phyloP scores from a whole-genome alignment of 2,888 invertebrate genomes.

The Agriopis leucophaearia region DNA sequence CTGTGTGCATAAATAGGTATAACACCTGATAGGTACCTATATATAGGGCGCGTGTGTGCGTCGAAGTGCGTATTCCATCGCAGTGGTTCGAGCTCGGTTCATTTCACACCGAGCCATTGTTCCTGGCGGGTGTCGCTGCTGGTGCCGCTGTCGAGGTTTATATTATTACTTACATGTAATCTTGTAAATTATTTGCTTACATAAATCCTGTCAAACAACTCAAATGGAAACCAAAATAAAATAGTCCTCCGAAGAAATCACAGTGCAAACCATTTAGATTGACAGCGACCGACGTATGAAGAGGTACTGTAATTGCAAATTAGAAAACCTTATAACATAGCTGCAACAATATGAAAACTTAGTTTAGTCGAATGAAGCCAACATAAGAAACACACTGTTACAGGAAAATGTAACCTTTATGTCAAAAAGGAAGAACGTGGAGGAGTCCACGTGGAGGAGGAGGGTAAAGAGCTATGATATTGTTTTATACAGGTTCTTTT shows the following conservation, averaged over 20 bases:
- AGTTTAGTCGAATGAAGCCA: no score
- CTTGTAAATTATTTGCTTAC: not conserved
- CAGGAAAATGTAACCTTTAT: not conserved
- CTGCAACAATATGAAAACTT: no score
- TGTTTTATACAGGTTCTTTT: not conserved
- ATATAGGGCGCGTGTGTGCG: conserved; percentile 25
- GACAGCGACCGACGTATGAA: no score
- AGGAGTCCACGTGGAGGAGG: no score
- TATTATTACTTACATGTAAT: not conserved
- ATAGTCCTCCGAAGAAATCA: no score
- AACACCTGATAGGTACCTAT: not conserved
- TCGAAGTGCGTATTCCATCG: conserved; percentile 28
- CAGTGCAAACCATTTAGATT: no score
- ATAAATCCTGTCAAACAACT: no score
- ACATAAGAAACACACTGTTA: not conserved
- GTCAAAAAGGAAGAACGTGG: not conserved
- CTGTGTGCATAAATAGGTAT: not conserved
- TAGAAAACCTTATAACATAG: no score
- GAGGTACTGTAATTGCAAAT: no score
- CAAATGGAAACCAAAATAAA: no score
- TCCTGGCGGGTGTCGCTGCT: not conserved
- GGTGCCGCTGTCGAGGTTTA: not conserved
- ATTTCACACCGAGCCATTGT: conserved; percentile 23
- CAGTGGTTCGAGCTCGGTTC: conserved; percentile 25
- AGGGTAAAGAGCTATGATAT: not conserved